Conservation (phyloP, 2,113 vertebrate genomes). For the Osmerus mordax region DNA sequence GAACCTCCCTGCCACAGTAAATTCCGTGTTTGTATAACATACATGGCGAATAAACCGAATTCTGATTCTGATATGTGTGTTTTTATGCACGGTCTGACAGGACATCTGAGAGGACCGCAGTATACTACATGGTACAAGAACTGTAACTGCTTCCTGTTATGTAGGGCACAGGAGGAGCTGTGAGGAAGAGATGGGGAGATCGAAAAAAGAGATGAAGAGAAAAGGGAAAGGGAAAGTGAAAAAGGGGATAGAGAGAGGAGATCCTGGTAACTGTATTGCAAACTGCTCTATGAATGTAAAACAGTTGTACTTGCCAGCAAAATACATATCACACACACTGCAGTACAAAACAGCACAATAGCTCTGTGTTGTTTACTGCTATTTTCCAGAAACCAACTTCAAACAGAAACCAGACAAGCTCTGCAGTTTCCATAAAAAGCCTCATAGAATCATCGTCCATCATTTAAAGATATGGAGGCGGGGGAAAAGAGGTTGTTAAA, state of each 20-base stretch:
- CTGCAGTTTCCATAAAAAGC: neutral
- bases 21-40: no score
- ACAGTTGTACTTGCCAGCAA: conserved; percentile 35
- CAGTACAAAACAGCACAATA: conserved; percentile 1
- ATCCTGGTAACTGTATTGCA: conserved; percentile 6
- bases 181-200: neutral
- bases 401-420: neutral
- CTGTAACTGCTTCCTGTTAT: neutral
- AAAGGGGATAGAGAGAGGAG: neutral
- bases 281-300: conserved; percentile 36
- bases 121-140: neutral
- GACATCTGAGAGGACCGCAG: no score
- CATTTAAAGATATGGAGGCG: no score
- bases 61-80: no score
- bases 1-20: no score
- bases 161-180: neutral
- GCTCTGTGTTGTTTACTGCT: neutral
- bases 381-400: no score
- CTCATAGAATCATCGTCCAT: neutral
- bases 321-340: conserved; percentile 37
- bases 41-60: no score
- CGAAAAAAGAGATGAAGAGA: conserved; percentile 4
- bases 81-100: no score
- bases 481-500: no score
- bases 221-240: neutral